phyloP scores from a whole-genome alignment of 2,888 invertebrate genomes.

The Carpatolechia fugitivella region DNA sequence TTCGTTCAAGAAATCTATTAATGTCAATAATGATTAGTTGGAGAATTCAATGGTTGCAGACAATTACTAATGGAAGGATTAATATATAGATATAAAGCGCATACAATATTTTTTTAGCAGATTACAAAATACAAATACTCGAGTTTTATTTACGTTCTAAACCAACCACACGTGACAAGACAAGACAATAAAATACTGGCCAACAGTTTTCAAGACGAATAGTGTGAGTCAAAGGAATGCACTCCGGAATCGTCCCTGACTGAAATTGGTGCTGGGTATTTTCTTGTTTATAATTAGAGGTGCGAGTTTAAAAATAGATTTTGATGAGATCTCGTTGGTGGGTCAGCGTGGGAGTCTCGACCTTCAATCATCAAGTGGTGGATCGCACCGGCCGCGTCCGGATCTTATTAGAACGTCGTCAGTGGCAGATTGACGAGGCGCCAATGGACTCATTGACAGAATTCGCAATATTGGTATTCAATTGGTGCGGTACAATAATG shows the following conservation, averaged over 20 bases:
- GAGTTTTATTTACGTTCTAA: conserved; percentile 27
- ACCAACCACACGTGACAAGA: conserved; percentile 21
- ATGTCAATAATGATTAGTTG: conserved; percentile 14
- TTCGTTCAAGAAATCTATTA: conserved; percentile 16
- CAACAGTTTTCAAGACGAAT: neutral
- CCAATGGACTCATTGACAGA: conserved; percentile 42
- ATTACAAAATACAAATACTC: neutral
- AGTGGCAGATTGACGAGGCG: conserved; percentile 50
- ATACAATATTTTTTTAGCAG: neutral
- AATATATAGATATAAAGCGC: neutral
- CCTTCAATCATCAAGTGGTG: conserved; percentile 57
- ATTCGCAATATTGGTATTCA: conserved; percentile 37
- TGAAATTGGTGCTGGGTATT: conserved; percentile 54
- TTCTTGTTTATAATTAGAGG: conserved; percentile 58
- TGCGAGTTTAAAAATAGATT: conserved; percentile 53
- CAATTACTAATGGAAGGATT: neutral
- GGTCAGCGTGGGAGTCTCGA: conserved; percentile 56
- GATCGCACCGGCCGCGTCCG: conserved; percentile 46
- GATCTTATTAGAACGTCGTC: conserved; percentile 42
- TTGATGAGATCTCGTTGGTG: conserved; percentile 52
- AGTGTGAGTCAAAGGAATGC: conserved; percentile 46
- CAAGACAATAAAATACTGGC: conserved; percentile 10
- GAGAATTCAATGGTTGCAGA: neutral
- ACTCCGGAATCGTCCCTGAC: conserved; percentile 34
- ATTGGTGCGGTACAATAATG: conserved; percentile 28